Evolutionary conservation across 2,888 invertebrate genomes (phyloP).

Genomic region (Cataglyphis cursor): DNA sequence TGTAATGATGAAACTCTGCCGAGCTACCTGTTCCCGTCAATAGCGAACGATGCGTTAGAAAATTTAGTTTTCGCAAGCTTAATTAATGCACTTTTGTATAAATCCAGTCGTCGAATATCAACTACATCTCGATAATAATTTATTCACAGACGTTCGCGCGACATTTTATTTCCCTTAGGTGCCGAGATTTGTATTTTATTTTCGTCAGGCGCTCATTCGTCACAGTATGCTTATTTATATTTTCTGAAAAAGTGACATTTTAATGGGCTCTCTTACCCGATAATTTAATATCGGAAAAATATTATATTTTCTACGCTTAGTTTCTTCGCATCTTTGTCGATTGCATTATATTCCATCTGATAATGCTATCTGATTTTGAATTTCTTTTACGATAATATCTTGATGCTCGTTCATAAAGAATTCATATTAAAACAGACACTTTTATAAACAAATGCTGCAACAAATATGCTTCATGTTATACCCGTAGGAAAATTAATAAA

Average conservation of each 20-base stretch:
- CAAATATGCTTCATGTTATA: constrained; percentile 5
- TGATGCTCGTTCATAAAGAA: not conserved
- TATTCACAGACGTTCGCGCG: constrained; percentile 66
- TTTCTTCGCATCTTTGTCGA: constrained; percentile 31
- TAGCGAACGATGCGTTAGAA: constrained; percentile 70
- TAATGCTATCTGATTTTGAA: not conserved
- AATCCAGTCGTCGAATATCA: constrained; percentile 63
- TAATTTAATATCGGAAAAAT: constrained; percentile 47
- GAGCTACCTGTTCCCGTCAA: constrained; percentile 66
- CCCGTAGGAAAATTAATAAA: not conserved
- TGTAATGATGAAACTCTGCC: constrained; percentile 17
- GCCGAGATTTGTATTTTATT: constrained; percentile 64
- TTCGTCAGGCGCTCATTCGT: constrained; percentile 58
- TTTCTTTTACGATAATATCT: constrained; percentile 36
- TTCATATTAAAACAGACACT: not conserved
- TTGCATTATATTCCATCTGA: constrained; percentile 29
- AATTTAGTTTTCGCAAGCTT: constrained; percentile 72
- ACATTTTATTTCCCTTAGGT: constrained; percentile 38
- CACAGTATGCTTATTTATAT: constrained; percentile 66
- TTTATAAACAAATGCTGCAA: constrained; percentile 12
- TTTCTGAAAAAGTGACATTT: constrained; percentile 68
- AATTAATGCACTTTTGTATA: constrained; percentile 74
- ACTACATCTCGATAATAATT: constrained; percentile 68
- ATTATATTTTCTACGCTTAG: constrained; percentile 34
- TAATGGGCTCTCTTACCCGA: constrained; percentile 56